Percentiles rank a stretch among this genome's conserved stretches.
These are phyloP conservation scores for Trisateles emortualis DNA, from an alignment of 2,888 invertebrate genomes.

Conservation along the genomic window DNA sequence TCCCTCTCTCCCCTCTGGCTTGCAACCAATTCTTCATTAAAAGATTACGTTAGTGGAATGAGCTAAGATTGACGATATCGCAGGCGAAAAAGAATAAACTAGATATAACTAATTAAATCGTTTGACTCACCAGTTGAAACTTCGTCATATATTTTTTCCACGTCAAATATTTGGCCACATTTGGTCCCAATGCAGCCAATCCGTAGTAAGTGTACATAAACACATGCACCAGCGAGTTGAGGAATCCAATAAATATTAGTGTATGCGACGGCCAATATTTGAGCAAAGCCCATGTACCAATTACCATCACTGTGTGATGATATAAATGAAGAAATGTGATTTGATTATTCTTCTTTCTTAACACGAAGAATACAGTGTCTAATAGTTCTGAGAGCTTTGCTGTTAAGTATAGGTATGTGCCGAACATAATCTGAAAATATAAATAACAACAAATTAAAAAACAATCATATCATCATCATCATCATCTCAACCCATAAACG, in stretches of 20 bases:
- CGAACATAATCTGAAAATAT: constrained; percentile 77
- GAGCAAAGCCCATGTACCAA: constrained; percentile 91
- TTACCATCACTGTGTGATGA: constrained; percentile 92
- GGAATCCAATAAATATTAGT: constrained; percentile 89
- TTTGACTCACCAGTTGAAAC: constrained; percentile 90
- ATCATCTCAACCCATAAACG: too few species aligned
- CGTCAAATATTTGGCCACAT: constrained; percentile 91
- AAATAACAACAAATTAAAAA: not conserved
- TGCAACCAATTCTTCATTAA: too few species aligned
- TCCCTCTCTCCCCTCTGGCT: too few species aligned
- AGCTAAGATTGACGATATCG: too few species aligned
- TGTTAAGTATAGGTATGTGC: constrained; percentile 90
- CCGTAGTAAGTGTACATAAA: constrained; percentile 95
- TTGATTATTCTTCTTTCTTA: constrained; percentile 92
- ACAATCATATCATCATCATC: not conserved
- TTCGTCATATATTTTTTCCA: constrained; percentile 95
- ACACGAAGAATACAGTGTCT: constrained; percentile 95
- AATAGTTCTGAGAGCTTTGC: constrained; percentile 92
- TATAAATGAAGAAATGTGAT: constrained; percentile 96
- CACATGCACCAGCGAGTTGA: constrained; percentile 93
- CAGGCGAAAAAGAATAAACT: too few species aligned
- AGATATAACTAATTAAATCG: not conserved
- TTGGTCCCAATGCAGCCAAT: constrained; percentile 91
- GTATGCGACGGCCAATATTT: constrained; percentile 92
- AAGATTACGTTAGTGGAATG: too few species aligned